Conservation (phyloP, 2,888 invertebrate species). For the Macaria liturata region DNA sequence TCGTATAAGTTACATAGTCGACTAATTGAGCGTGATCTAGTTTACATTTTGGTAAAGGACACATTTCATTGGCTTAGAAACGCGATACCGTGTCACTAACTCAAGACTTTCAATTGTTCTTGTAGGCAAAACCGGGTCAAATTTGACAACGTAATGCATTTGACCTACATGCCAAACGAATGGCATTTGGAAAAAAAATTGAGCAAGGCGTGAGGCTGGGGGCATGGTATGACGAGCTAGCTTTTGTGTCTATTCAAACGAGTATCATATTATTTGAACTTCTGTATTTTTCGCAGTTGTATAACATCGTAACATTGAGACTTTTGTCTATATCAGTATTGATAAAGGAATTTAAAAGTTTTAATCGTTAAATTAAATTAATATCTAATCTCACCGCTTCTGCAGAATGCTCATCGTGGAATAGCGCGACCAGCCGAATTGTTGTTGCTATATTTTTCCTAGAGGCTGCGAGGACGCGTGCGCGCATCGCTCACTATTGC, state of each 20-base stretch:
- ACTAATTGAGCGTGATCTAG: slow-evolving; percentile 12
- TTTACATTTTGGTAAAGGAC: slow-evolving; percentile 22
- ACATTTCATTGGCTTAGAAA: slow-evolving; percentile 27
- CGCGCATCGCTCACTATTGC: slow-evolving; percentile 48
- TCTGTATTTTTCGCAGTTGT: background rate
- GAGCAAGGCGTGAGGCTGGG: slow-evolving; percentile 42
- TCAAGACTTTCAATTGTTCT: slow-evolving; percentile 41
- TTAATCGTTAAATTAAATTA: background rate
- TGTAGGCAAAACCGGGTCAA: slow-evolving; percentile 65
- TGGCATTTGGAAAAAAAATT: slow-evolving; percentile 62
- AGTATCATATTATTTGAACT: too few species aligned
- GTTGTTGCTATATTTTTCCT: slow-evolving; percentile 13
- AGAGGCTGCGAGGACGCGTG: slow-evolving; percentile 33
- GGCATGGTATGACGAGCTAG: too few species aligned
- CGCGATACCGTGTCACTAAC: slow-evolving; percentile 21
- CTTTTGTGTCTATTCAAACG: too few species aligned
- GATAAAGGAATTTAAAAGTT: background rate
- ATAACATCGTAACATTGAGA: background rate
- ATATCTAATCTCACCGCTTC: slow-evolving; percentile 24
- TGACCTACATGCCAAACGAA: slow-evolving; percentile 70
- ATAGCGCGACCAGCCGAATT: slow-evolving; percentile 5
- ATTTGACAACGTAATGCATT: slow-evolving; percentile 74
- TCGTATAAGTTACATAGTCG: slow-evolving; percentile 17
- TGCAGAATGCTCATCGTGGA: slow-evolving; percentile 25
- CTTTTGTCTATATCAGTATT: background rate